These are phyloP conservation scores for Ruditapes philippinarum DNA, from an alignment of 1,140 invertebrate species.

Conservation along the genomic window DNA sequence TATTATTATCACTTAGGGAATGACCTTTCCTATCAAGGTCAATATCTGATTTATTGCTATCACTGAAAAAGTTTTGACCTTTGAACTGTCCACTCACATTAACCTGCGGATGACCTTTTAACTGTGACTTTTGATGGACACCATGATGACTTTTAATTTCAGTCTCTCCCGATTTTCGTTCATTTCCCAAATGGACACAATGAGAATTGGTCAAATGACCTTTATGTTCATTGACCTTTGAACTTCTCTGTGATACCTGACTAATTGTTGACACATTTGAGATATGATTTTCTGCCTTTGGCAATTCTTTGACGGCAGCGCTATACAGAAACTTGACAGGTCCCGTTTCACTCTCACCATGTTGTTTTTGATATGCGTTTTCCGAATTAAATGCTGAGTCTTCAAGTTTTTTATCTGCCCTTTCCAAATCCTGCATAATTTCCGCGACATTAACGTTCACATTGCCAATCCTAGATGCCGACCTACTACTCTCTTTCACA, in stretches of 20 bases:
- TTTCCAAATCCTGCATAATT: constrained; percentile 53
- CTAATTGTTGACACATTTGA: neutral
- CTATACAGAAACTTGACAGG: neutral
- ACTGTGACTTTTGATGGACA: neutral
- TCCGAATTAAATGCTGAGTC: neutral
- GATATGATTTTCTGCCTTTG: neutral
- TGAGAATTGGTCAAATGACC: neutral
- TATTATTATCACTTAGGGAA: constrained; percentile 21
- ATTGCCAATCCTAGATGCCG: neutral
- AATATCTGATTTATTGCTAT: constrained; percentile 13
- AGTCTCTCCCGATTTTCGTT: neutral
- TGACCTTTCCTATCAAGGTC: constrained; percentile 31
- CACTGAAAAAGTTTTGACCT: neutral
- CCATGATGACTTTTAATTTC: neutral
- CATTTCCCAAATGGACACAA: neutral
- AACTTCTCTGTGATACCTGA: neutral
- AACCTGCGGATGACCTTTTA: neutral
- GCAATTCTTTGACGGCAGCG: neutral
- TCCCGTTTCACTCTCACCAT: neutral
- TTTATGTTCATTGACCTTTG: neutral
- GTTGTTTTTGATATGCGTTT: neutral
- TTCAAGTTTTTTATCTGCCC: constrained; percentile 10
- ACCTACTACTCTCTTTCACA: neutral
- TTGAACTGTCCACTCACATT: neutral
- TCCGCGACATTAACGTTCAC: constrained; percentile 34